Evolutionary conservation across 2,797 vertebrate genomes (phyloP).

Genomic region (Aulostomus chinensis): DNA sequence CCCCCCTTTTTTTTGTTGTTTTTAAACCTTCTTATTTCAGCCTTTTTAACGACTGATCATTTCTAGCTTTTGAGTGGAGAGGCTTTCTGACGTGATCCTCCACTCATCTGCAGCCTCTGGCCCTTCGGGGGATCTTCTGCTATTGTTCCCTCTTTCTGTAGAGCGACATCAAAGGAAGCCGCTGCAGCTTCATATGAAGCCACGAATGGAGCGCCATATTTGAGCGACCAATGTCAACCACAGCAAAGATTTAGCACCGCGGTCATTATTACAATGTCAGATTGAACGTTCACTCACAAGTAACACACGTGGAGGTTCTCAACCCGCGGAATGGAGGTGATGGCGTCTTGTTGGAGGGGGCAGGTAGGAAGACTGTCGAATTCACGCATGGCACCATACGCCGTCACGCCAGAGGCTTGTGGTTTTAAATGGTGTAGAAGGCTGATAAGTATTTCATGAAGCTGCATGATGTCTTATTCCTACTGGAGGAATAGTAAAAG

Average conservation of each 20-base stretch:
- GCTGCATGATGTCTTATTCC: constrained; percentile 30
- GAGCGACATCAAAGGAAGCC: constrained; percentile 56
- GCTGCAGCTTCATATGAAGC: constrained; percentile 44
- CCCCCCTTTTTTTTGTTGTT: no score
- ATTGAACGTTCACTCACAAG: constrained; percentile 1
- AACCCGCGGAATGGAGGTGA: constrained; percentile 71
- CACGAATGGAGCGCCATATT: constrained; percentile 40
- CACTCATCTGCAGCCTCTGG: constrained; percentile 47
- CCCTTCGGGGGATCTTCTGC: constrained; percentile 49
- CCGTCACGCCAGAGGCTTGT: constrained; percentile 6
- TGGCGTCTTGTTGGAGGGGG: constrained; percentile 83
- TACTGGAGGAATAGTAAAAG: constrained; percentile 11
- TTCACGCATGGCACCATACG: neutral
- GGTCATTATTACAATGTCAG: neutral
- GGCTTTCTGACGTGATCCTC: constrained; percentile 35
- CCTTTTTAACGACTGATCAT: no score
- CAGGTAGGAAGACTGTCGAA: constrained; percentile 59
- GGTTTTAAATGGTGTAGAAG: constrained; percentile 22
- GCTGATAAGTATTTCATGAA: constrained; percentile 46
- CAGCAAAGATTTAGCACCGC: neutral
- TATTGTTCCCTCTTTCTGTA: constrained; percentile 54
- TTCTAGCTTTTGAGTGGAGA: no score
- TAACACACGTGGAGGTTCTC: constrained; percentile 9
- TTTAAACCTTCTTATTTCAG: no score
- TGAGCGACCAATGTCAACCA: constrained; percentile 27